Base-by-base conservation (phyloP, 2,113 vertebrate species). In the Trachemys scripta region DNA sequence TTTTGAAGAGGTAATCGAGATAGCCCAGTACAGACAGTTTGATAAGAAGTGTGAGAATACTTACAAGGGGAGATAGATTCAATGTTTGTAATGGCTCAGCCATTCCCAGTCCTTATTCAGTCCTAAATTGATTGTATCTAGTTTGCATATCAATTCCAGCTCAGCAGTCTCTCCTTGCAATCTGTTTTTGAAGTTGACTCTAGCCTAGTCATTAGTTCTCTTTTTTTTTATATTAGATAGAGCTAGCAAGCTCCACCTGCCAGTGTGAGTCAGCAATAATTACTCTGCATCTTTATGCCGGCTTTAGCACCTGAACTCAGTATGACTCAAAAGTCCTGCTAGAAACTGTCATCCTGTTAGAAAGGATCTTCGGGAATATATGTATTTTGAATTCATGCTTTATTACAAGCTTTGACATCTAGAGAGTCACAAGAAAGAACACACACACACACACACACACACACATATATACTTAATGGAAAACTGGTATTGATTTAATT, bases 391-490 rank as follows among this genome's bases (percentile, higher is more conserved):
- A 91, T 87, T 85, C 92, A 45, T 14, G 4, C 92, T 93, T 94
- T 86, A 65, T 79, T 84, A 12, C 42, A 35, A 3, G 88, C 91
- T 82, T 94, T 95, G 89, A 81, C 80, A 75, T 35, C 87, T 75
- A 92, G 45, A 96, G 89, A 96, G 85, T 87, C 88, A 59, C 56
- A 96, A n/a, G 75, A 85, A 93, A 80, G 82, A 89, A 84, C 8
- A 86, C 16, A 10, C 62, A 8, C 35, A n/a, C 27, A 87, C 35
- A 51, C 6, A n/a, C n/a, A n/a, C 38, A 38, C 38, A 38, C 38
- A 38, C 38, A 38, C 38, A 51, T 54, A 10, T 72, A 80, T 82
- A 8, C 20, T 80, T 85, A 45, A n/a, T 79, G 87, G 84, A 86
- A 93, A 97, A 94, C 35, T 83, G 85, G 81, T 38, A 12, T 72